Conservation (phyloP, 2,113 vertebrate species). For the Panthera leo region DNA sequence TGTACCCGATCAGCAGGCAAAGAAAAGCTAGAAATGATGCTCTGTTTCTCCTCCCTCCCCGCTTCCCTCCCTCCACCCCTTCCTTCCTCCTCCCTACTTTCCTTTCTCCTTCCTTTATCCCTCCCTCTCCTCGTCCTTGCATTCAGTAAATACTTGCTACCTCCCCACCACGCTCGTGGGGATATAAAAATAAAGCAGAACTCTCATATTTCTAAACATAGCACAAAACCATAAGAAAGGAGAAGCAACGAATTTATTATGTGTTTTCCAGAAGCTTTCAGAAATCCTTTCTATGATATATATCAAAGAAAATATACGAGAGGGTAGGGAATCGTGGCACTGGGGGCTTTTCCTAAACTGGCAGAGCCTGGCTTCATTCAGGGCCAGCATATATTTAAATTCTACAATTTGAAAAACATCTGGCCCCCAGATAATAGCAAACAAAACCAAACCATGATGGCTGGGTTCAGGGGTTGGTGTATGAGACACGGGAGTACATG, state of each 20-base stretch:
- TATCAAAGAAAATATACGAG: conserved; percentile 54
- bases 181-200: conserved; percentile 47
- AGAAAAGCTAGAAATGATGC: background rate
- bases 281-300: conserved; percentile 51
- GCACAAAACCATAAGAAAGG: conserved; percentile 34
- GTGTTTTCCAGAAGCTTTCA: conserved; percentile 70
- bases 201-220: conserved; percentile 59
- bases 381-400: conserved; percentile 41
- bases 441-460: background rate
- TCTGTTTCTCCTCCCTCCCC: accelerated
- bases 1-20: background rate
- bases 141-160: conserved; percentile 25
- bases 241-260: conserved; percentile 61
- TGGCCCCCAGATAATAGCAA: conserved; percentile 20
- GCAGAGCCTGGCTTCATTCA: conserved; percentile 25
- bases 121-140: background rate
- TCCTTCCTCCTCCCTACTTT: accelerated
- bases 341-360: conserved; percentile 46
- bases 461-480: background rate
- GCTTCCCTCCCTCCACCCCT: accelerated
- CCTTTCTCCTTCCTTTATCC: background rate
- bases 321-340: conserved; percentile 30
- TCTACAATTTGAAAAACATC: conserved; percentile 51
- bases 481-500: accelerated
- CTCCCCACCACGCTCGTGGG: background rate